phyloP scores from a whole-genome alignment of 2,888 invertebrate species.

The Pinctada fucata region DNA sequence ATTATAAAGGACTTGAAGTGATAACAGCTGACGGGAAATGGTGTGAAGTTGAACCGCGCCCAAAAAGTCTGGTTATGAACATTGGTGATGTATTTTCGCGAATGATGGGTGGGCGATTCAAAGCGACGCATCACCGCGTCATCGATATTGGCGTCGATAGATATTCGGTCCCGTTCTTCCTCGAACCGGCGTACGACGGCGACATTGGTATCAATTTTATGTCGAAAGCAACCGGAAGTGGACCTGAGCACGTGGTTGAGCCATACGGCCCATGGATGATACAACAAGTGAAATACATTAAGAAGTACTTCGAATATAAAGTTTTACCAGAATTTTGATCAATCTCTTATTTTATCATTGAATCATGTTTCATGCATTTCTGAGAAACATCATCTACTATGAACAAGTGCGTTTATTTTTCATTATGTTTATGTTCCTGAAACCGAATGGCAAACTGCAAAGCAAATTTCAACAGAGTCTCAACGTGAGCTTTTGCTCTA shows the following conservation, averaged over 20 bases:
- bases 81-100: conserved; percentile 61
- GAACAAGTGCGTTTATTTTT: too few relatives aligned
- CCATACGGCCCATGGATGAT: conserved; percentile 50
- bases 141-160: conserved; percentile 59
- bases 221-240: conserved; percentile 47
- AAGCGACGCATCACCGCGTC: conserved; percentile 62
- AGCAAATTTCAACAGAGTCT: too few relatives aligned
- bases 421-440: too few relatives aligned
- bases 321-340: conserved; percentile 41
- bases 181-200: conserved; percentile 59
- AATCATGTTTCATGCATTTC: too few relatives aligned
- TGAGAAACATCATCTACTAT: too few relatives aligned
- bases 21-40: conserved; percentile 51
- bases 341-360: background rate
- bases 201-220: conserved; percentile 56
- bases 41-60: conserved; percentile 53
- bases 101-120: conserved; percentile 59
- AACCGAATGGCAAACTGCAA: too few relatives aligned
- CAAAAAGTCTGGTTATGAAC: conserved; percentile 60
- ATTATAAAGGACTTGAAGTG: conserved; percentile 58
- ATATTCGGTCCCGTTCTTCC: conserved; percentile 61
- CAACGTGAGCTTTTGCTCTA: too few relatives aligned
- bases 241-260: conserved; percentile 50
- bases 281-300: conserved; percentile 45
- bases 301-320: conserved; percentile 50